A percentile compares a stretch with the other conserved stretches of the same genome.
Evolutionary conservation across 2,113 vertebrate genomes (phyloP).

Genomic region (Bagarius yarrelli): DNA sequence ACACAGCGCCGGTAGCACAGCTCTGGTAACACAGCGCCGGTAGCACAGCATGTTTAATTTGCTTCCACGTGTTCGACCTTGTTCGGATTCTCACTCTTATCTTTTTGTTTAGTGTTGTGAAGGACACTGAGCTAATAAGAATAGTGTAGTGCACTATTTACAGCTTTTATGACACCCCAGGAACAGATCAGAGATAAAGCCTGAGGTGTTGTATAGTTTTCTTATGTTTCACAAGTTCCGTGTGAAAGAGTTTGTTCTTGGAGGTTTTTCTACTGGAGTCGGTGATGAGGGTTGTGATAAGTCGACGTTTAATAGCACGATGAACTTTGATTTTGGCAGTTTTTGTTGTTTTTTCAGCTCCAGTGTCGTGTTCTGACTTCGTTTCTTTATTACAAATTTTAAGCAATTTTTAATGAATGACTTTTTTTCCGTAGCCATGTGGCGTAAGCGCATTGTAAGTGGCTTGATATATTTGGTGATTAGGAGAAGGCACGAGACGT

Average conservation of each 20-base stretch:
- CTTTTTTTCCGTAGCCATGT: too few species aligned
- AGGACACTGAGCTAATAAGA: background rate
- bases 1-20: background rate
- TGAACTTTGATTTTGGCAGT: background rate
- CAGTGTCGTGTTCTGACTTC: too few species aligned
- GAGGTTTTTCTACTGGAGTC: background rate
- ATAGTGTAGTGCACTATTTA: background rate
- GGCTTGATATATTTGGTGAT: too few species aligned
- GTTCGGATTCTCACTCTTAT: background rate
- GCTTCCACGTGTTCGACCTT: background rate
- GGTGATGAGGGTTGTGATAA: background rate
- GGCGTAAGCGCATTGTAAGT: too few species aligned
- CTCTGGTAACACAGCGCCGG: too few species aligned
- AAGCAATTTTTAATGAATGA: too few species aligned
- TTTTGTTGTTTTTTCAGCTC: too few species aligned
- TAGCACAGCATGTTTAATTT: rapidly evolving
- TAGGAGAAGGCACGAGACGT: too few species aligned
- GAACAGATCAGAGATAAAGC: background rate
- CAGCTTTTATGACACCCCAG: background rate
- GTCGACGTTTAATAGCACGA: background rate
- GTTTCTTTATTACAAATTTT: too few species aligned
- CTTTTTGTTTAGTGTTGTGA: background rate
- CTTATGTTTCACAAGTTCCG: background rate
- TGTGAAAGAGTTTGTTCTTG: background rate
- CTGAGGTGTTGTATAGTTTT: background rate